These are phyloP conservation scores for Cantharis flavilabris DNA, from an alignment of 2,888 invertebrate genomes.

Conservation along the genomic window DNA sequence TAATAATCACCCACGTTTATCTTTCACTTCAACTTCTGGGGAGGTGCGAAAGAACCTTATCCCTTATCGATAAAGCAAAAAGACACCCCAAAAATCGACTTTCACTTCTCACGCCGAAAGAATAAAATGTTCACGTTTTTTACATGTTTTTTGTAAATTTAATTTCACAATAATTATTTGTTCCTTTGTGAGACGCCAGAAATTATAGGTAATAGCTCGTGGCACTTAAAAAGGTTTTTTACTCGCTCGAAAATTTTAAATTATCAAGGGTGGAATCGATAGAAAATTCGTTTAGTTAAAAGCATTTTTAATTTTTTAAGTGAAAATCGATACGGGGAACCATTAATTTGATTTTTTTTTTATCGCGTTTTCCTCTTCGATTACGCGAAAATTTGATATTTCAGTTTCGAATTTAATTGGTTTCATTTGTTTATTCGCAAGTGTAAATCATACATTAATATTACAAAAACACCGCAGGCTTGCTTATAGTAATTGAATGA, in stretches of 20 bases:
- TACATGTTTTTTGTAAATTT: neutral
- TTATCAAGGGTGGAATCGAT: neutral
- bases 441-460: too few species aligned
- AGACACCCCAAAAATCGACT: neutral
- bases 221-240: neutral
- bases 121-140: neutral
- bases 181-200: neutral
- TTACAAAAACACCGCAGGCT: too few species aligned
- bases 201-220: neutral
- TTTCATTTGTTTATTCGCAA: too few species aligned
- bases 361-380: neutral
- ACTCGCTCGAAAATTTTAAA: neutral
- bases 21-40: conserved; percentile 1
- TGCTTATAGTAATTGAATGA: too few species aligned
- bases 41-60: conserved; percentile 5
- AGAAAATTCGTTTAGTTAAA: neutral
- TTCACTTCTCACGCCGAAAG: neutral
- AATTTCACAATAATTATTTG: neutral
- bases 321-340: neutral
- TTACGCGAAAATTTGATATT: too few species aligned
- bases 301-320: neutral
- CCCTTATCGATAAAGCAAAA: conserved; percentile 7
- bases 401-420: too few species aligned
- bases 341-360: neutral
- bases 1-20: neutral